Evolutionary conservation across 1,140 invertebrate genomes (phyloP), one percentile per base, ranked within the genome.

Genomic region (Colletes latitarsis): DNA sequence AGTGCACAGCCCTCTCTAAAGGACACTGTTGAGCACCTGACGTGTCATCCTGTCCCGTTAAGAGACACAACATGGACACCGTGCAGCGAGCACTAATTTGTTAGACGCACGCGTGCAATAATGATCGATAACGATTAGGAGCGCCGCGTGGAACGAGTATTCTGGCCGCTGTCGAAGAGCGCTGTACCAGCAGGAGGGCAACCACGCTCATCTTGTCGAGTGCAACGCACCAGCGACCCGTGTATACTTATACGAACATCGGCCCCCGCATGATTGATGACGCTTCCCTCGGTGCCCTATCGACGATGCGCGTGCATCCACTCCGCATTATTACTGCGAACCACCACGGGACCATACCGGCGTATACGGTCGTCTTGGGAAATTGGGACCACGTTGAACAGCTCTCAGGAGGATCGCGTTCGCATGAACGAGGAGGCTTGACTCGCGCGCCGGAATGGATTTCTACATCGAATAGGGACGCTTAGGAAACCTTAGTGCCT

Each of bases 181-280:
- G 57, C 8, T 70, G 58, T 64, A 55, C 66, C 66, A 60, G 64
- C 62, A 39, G 71, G 64, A 52, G 73, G 46, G 68, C 64, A 77
- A 82, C 79, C 72, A 67, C 19, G 69, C 73, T 74, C 70, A 74
- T 74, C 60, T 64, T 58, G 70, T 69, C 57, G 84, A 77, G 73
- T 67, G 81, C 74, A 82, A 73, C 84, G 82, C 80, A 81, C 79
- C 68, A 64, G 53, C 73, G 72, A 84, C 81, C 80, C 75, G 58
- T 86, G 84, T 82, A 85, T 86, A 86, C 85, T 86, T 86, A 83
- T 86, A 86, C 85, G 77, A 86, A 86, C 85, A 85, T 83, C 78
- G 83, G 71, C 83, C 73, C 55, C 55, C 81, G 84, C 74, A 87
- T 87, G 85, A 87, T 87, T 86, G 84, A 87, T 87, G 85, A 87